Conservation (phyloP, 2,113 vertebrate species). For the Pedetes capensis region DNA sequence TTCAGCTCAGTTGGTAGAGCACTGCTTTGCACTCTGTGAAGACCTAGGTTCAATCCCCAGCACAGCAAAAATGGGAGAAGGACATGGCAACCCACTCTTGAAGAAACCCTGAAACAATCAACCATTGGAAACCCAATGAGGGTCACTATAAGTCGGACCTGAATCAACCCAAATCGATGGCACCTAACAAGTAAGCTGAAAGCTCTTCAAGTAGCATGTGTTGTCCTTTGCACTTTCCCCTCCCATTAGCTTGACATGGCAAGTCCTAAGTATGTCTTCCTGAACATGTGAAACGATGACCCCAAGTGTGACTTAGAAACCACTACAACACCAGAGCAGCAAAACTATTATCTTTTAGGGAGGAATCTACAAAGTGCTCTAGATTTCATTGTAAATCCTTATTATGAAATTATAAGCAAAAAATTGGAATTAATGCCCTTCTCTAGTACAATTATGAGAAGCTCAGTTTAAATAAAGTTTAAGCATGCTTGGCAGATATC, state of each 20-base stretch:
- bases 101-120: too few species aligned
- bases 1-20: too few species aligned
- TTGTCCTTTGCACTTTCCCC: background rate
- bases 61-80: too few species aligned
- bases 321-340: background rate
- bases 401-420: background rate
- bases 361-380: background rate
- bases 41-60: too few species aligned
- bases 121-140: too few species aligned
- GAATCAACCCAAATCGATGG: too few species aligned
- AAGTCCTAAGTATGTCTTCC: background rate
- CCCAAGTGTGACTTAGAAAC: background rate
- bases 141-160: too few species aligned
- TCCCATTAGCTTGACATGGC: too few species aligned
- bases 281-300: background rate
- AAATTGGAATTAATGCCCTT: background rate
- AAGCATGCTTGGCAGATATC: background rate
- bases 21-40: too few species aligned
- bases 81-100: too few species aligned
- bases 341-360: background rate
- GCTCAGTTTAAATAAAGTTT: background rate
- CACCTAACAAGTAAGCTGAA: too few species aligned
- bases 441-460: constrained; percentile 5
- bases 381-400: background rate
- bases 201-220: background rate